Evolutionary conservation across 2,797 vertebrate species (phyloP).

Genomic region (Poeciliopsis presidionis): DNA sequence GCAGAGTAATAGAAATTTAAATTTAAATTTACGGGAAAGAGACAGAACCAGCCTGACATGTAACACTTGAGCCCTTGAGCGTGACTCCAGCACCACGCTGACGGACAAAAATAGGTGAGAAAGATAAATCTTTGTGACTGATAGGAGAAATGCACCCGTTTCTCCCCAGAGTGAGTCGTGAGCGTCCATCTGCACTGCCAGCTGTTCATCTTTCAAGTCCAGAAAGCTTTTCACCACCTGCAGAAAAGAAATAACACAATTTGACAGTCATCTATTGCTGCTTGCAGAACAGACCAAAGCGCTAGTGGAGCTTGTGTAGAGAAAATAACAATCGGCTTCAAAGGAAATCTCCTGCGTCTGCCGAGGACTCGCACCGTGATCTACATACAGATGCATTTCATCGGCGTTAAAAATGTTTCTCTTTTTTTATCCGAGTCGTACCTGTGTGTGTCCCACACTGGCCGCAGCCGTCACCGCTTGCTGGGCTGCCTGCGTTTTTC

Average conservation of each 20-base stretch:
- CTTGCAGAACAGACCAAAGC: conserved; percentile 40
- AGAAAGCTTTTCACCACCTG: conserved; percentile 93
- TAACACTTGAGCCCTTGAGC: conserved; percentile 38
- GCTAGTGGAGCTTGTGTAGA: conserved; percentile 41
- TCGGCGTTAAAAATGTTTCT: not conserved
- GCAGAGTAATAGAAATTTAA: conserved; percentile 27
- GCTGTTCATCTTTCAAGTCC: conserved; percentile 84
- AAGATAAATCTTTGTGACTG: conserved; percentile 68
- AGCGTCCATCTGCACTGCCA: conserved; percentile 88
- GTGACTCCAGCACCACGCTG: conserved; percentile 42
- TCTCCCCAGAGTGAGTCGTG: conserved; percentile 97
- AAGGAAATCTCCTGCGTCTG: conserved; percentile 35
- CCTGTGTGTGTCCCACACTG: conserved; percentile 92
- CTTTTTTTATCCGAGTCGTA: conserved; percentile 53
- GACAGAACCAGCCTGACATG: conserved; percentile 31
- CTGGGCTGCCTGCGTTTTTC: conserved; percentile 85
- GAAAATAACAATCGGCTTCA: conserved; percentile 35
- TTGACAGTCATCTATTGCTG: conserved; percentile 44
- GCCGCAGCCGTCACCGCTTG: conserved; percentile 90
- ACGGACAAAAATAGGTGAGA: conserved; percentile 61
- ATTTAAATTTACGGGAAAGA: conserved; percentile 26
- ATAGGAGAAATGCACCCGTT: conserved; percentile 87
- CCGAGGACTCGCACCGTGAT: conserved; percentile 18
- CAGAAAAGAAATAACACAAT: conserved; percentile 53
- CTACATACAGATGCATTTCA: conserved; percentile 29